phyloP scores from a whole-genome alignment of 1,140 invertebrate species.

The Harlomillsia oculata region DNA sequence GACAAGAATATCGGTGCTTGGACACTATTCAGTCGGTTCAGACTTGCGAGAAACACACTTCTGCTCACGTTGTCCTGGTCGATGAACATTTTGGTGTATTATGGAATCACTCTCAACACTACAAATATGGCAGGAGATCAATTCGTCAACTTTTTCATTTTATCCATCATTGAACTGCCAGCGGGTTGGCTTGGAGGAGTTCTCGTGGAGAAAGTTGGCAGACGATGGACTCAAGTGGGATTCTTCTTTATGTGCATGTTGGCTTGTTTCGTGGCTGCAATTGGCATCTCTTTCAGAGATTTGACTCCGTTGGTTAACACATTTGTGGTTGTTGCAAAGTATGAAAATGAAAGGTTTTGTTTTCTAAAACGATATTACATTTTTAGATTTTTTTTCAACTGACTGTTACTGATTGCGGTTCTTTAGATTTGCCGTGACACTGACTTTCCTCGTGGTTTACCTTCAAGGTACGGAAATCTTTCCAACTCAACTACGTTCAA shows the following conservation, averaged over 20 bases:
- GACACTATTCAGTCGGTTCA: slow-evolving; percentile 22
- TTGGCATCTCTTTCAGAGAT: background rate
- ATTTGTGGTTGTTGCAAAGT: slow-evolving; percentile 35
- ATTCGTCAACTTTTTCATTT: slow-evolving; percentile 56
- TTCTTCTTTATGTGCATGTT: slow-evolving; percentile 12
- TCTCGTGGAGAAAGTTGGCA: slow-evolving; percentile 22
- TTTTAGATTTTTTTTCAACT: too few relatives aligned
- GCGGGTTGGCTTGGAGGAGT: slow-evolving; percentile 36
- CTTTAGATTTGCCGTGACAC: slow-evolving; percentile 40
- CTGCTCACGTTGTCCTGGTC: slow-evolving; percentile 35
- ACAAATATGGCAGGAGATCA: slow-evolving; percentile 55
- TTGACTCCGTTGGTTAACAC: background rate
- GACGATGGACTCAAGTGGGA: slow-evolving; percentile 24
- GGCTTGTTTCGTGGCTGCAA: slow-evolving; percentile 11
- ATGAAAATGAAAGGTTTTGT: slow-evolving; percentile 5
- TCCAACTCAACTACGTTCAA: slow-evolving; percentile 55
- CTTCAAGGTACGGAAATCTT: slow-evolving; percentile 56
- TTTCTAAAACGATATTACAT: too few relatives aligned
- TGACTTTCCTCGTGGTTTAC: slow-evolving; percentile 40
- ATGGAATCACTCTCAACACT: slow-evolving; percentile 51
- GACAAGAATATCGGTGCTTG: slow-evolving; percentile 17
- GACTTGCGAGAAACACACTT: slow-evolving; percentile 19
- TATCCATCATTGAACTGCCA: slow-evolving; percentile 53
- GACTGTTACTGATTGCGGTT: too few relatives aligned
- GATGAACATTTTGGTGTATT: slow-evolving; percentile 50